Base-by-base conservation (phyloP, 2,113 vertebrate species). In the Anarhynchus alexandrinus region DNA sequence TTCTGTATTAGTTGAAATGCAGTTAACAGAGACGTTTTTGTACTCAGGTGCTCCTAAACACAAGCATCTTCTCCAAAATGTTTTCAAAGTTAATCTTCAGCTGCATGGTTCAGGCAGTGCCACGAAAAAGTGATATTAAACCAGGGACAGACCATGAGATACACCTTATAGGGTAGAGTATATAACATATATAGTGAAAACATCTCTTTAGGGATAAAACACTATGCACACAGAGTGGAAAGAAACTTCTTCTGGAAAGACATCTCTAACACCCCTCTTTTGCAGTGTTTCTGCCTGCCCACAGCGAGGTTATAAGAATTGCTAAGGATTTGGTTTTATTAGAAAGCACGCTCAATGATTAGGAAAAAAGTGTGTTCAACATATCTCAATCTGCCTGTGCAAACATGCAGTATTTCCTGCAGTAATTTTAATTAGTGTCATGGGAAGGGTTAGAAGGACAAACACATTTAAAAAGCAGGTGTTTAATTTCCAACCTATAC, bases 251-350 rank as follows among this genome's bases (percentile, higher is more conserved):
- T 71, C 47, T 71, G 32, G 32, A 42, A 82, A 91, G 42, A 62
- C 8, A 19, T 14, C 6, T 79, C 42, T 67, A 79, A 27, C 10
- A 21, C 1, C 0, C 0, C 12, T 57, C 20, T 80, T 45, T 42
- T 59, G 9, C 30, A 79, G 26, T 10, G 12, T 59, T 86, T 76
- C 57, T 82, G 15, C 25, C 43, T 61, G 32, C 26, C 14, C 16
- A 20, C 11, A 69, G 4, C 0, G 3, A 54, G 21, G 9, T 69
- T 61, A 15, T 19, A 61, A 92, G 49, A 85, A 76, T 40, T 70
- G 29, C 4, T 57, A 74, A 71, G 9, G 36, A n/a, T 62, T 78
- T 85, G n/a, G 12, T 61, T 80, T 70, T 69, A 49, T 77, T 69
- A 38, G 27, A 77, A 85, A 90, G 11, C 23, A 20, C 0, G 2